Conservation (phyloP, 2,797 vertebrate species). For the Gobionotothen gibberifrons region DNA sequence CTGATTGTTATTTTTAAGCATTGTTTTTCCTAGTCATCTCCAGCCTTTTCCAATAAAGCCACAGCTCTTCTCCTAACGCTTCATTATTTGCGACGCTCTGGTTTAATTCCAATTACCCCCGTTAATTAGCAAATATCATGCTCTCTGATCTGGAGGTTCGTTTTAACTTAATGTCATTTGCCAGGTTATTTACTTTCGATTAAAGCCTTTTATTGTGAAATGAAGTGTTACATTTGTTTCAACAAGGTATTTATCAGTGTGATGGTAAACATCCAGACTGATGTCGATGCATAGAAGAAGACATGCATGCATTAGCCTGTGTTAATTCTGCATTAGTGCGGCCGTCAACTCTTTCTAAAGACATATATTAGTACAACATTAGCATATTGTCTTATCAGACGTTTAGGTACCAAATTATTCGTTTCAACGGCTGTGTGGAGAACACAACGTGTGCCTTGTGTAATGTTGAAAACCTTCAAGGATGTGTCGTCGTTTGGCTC, state of each 20-base stretch:
- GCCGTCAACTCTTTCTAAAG: slow-evolving; percentile 42
- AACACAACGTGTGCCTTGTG: slow-evolving; percentile 36
- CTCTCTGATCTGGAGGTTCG: slow-evolving; percentile 77
- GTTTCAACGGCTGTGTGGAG: slow-evolving; percentile 34
- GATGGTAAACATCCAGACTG: slow-evolving; percentile 43
- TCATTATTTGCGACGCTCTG: slow-evolving; percentile 77
- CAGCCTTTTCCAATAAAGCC: slow-evolving; percentile 10
- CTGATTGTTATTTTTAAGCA: slow-evolving; percentile 18
- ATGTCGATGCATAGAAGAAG: slow-evolving; percentile 26
- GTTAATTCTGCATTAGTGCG: slow-evolving; percentile 38
- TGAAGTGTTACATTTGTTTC: slow-evolving; percentile 53
- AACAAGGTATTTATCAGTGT: slow-evolving; percentile 30
- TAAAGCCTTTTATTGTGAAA: slow-evolving; percentile 67
- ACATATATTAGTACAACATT: slow-evolving; percentile 31
- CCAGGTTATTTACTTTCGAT: slow-evolving; percentile 76
- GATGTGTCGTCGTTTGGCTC: slow-evolving; percentile 55
- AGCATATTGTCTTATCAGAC: slow-evolving; percentile 55
- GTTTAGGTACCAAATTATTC: slow-evolving; percentile 56
- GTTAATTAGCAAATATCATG: slow-evolving; percentile 81
- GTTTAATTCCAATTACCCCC: slow-evolving; percentile 83
- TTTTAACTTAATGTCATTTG: slow-evolving; percentile 77
- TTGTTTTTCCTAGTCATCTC: slow-evolving; percentile 11
- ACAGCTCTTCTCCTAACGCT: slow-evolving; percentile 51
- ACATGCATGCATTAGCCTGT: slow-evolving; percentile 1
- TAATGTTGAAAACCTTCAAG: slow-evolving; percentile 18